phyloP scores from a whole-genome alignment of 2,888 invertebrate genomes.

The Lepidocyrtoides sp. region DNA sequence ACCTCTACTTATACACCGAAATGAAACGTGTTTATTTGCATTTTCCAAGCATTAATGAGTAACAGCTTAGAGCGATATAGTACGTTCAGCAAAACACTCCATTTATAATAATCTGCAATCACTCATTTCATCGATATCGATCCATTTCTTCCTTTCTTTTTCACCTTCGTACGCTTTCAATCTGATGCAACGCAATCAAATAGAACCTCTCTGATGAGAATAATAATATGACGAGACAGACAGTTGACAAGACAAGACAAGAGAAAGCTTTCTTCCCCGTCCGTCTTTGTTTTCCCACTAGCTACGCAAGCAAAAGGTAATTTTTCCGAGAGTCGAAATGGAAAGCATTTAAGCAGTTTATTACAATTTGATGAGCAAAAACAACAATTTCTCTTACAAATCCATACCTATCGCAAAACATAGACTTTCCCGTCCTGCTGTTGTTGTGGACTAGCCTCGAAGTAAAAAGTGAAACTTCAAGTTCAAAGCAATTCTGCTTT shows the following conservation, averaged over 20 bases:
- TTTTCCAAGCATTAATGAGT: background rate
- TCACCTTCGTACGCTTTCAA: background rate
- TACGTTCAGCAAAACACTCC: no score
- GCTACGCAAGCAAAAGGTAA: background rate
- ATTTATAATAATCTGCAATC: background rate
- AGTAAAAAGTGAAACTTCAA: no score
- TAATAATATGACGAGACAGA: background rate
- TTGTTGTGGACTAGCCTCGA: no score
- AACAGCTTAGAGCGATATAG: background rate
- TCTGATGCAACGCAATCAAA: no score
- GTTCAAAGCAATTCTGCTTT: no score
- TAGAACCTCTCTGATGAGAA: background rate
- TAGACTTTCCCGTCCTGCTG: background rate
- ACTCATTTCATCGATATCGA: background rate
- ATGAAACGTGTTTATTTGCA: background rate
- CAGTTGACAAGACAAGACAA: slow-evolving; percentile 24
- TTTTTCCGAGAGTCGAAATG: no score
- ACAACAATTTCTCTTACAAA: background rate
- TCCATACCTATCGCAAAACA: background rate
- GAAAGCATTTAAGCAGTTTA: background rate
- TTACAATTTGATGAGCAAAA: background rate
- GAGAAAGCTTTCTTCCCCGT: background rate
- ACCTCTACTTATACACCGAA: no score
- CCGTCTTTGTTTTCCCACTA: background rate
- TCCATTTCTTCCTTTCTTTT: no score